Conservation (phyloP, 2,888 invertebrate species). For the Drosophila percnosoma region DNA sequence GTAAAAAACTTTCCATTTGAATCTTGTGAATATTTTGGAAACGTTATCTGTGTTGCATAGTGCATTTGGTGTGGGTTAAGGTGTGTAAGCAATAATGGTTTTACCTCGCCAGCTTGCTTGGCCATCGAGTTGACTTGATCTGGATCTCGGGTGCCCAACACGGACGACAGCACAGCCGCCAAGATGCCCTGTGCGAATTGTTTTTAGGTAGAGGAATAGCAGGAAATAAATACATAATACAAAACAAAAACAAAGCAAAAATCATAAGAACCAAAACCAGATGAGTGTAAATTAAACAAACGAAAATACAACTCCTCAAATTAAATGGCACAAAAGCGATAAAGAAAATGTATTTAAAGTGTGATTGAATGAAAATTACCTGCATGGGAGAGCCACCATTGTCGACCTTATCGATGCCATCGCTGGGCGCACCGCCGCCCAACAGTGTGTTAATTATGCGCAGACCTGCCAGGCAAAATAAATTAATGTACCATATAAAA, state of each 20-base stretch:
- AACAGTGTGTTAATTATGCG: slow-evolving; percentile 94
- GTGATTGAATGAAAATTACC: slow-evolving; percentile 86
- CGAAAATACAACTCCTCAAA: slow-evolving; percentile 28
- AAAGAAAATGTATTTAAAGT: slow-evolving; percentile 17
- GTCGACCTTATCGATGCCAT: slow-evolving; percentile 96
- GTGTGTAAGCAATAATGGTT: slow-evolving; percentile 71
- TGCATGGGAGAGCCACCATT: slow-evolving; percentile 95
- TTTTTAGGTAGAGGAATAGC: slow-evolving; percentile 58
- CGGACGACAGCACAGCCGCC: slow-evolving; percentile 95
- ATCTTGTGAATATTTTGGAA: neutral
- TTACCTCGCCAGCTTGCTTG: slow-evolving; percentile 97
- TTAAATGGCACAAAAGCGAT: slow-evolving; percentile 73
- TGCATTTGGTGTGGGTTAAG: slow-evolving; percentile 31
- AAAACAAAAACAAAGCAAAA: slow-evolving; percentile 47
- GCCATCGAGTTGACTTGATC: slow-evolving; percentile 97
- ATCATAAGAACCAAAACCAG: slow-evolving; percentile 63
- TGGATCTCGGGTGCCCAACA: slow-evolving; percentile 96
- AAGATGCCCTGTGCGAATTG: slow-evolving; percentile 91
- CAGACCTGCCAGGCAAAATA: slow-evolving; percentile 85
- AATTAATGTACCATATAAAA: neutral
- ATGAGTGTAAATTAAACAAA: slow-evolving; percentile 54
- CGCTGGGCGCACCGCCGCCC: slow-evolving; percentile 90
- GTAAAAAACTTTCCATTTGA: neutral
- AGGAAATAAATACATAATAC: slow-evolving; percentile 54
- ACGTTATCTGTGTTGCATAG: slow-evolving; percentile 52